Base-by-base conservation (phyloP, 2,797 vertebrate genomes). In the Craterocephalus amniculus region DNA sequence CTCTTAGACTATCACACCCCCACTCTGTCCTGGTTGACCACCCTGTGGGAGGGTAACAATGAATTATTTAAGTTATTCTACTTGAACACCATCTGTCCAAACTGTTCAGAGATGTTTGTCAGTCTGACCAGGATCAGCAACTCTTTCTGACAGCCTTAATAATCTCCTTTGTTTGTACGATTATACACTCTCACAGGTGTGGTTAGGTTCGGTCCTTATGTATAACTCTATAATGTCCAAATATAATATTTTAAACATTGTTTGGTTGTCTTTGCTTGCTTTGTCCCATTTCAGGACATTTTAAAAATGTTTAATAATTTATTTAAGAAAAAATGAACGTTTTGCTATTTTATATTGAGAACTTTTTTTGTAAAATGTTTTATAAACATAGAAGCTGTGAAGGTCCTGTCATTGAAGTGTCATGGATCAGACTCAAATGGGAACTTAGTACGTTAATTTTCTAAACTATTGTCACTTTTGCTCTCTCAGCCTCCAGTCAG, bases 401-500 rank as follows among this genome's bases (percentile, higher is more conserved):
- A n/a, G n/a, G n/a, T n/a, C n/a, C n/a, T n/a, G n/a, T n/a, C n/a
- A n/a, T n/a, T n/a, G n/a, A n/a, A n/a, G n/a, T n/a, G n/a, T n/a
- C n/a, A n/a, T n/a, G n/a, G n/a, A n/a, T n/a, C n/a, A n/a, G n/a
- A n/a, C n/a, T n/a, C n/a, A n/a, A 4, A 20, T 49, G 10, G 6
- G 24, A 49, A 49, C 48, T 3, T 49, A 16, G 40, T 14, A 45
- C n/a, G 20, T 45, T n/a, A 2, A 7, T 29, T 52, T 32, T 22
- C 24, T 55, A 18, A 0, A 0, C 36, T 48, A 6, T 64, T 61
- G 32, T 43, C 13, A 26, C 20, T 26, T 36, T 40, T 24, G 1
- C 1, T 35, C 36, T 13, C 74, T 40, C 4, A 94, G 93, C 83
- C n/a, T 90, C 89, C 26, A 85, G 68, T 61, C 88, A 88, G 13